Base-by-base conservation (phyloP, 2,888 invertebrate species). In the Hymenopus coronatus region DNA sequence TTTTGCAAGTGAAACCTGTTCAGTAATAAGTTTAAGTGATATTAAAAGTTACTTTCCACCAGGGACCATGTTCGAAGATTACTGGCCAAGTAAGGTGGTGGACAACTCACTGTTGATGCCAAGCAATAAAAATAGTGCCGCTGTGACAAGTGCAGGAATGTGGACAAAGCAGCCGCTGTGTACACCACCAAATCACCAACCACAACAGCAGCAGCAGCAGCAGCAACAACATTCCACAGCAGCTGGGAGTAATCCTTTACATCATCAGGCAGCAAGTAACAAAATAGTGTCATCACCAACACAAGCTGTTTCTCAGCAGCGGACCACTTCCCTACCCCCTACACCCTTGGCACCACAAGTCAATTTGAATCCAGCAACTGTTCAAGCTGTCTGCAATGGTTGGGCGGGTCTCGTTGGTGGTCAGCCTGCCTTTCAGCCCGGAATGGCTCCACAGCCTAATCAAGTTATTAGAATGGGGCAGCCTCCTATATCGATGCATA, bases 31-130 rank as follows among this genome's bases (percentile, higher is more conserved):
- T 94, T 94, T 98, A 91, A 96, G 97, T 83, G 98, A 98, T 93
- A 97, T 98, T 91, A 97, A 97, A 93, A 97, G 97, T 93, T 98
- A 98, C 92, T 98, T 98, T 92, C 98, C 98, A 0, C 97, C 97
- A 14, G 97, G 97, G 33, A 98, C 98, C 0, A 96, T 96, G 91
- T 98, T 98, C 92, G 98, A 98, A 92, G 98, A 98, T 92, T 98
- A 98, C 93, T 98, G 98, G 98, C 98, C 98, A 0, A 97, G 96
- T 92, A 97, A 98, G 93, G 97, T 97, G 89, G 96, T 97, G 90
- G 97, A 97, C 92, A 96, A 97, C 0, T 97, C 97, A 92, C 94
- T 97, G 28, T 93, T 97, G 85, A 96, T 97, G 91, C 95, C 95
- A 88, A 95, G 88, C 87, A 90, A 70, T 85, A 91, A 90, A 83